These are phyloP conservation scores for Teleogryllus occipitalis DNA, from an alignment of 1,140 invertebrate species.

Conservation along the genomic window DNA sequence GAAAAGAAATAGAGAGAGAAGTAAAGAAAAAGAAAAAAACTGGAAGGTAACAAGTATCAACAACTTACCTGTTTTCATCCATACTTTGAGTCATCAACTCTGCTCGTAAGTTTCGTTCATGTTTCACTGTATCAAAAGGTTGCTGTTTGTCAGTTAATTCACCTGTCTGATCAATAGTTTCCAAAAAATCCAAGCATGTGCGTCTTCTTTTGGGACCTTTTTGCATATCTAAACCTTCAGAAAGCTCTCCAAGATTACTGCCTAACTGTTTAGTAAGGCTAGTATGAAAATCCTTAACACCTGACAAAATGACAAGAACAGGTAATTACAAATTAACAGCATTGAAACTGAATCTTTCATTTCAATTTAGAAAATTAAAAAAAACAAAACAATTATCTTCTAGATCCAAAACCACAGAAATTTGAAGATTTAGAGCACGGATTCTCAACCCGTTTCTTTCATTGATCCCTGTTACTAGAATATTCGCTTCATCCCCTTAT, in stretches of 20 bases:
- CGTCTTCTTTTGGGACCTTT: background rate
- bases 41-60: too few species aligned
- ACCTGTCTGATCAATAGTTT: constrained; percentile 18
- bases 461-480: too few species aligned
- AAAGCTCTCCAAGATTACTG: background rate
- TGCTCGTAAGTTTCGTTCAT: constrained; percentile 25
- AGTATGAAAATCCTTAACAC: background rate
- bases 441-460: too few species aligned
- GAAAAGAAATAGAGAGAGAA: too few species aligned
- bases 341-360: too few species aligned
- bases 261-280: background rate
- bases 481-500: too few species aligned
- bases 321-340: too few species aligned
- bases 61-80: constrained; percentile 30
- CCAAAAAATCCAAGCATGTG: constrained; percentile 11
- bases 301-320: background rate
- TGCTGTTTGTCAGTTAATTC: constrained; percentile 11
- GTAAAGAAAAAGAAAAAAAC: too few species aligned
- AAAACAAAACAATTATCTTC: too few species aligned
- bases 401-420: too few species aligned
- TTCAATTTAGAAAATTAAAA: too few species aligned
- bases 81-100: constrained; percentile 36
- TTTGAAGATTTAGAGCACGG: too few species aligned
- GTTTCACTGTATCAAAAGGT: constrained; percentile 27
- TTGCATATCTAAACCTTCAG: background rate